These are phyloP conservation scores for Heliornis fulica DNA, from an alignment of 2,113 vertebrate species.

Conservation along the genomic window DNA sequence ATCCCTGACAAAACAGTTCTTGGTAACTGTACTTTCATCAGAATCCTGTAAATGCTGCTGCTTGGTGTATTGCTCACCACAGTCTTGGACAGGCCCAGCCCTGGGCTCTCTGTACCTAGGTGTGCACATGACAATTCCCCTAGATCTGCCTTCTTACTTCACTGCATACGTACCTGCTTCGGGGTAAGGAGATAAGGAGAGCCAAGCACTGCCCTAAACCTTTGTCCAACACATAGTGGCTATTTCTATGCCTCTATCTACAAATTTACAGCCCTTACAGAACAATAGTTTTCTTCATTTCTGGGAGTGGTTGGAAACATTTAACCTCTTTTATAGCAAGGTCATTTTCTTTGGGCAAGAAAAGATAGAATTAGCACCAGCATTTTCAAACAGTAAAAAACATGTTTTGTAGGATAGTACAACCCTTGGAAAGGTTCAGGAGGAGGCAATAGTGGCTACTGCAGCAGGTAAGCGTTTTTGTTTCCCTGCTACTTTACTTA, in stretches of 20 bases:
- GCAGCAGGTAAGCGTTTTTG: not conserved
- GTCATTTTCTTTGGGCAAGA: not conserved
- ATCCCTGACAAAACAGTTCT: not conserved
- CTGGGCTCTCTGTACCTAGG: not conserved
- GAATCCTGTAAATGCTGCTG: not conserved
- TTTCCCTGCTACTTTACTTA: not conserved
- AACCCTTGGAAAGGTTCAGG: not conserved
- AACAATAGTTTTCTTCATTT: not conserved
- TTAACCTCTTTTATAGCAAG: not conserved
- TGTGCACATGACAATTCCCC: accelerated
- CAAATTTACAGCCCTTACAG: not conserved
- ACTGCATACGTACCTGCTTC: not conserved
- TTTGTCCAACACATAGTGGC: not conserved
- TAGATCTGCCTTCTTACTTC: not conserved
- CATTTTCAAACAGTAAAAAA: not conserved
- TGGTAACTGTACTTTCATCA: not conserved
- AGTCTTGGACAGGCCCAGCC: not conserved
- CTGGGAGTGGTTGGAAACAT: not conserved
- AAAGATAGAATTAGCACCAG: not conserved
- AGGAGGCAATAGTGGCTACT: not conserved
- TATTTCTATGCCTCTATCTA: not conserved
- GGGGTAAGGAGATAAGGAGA: not conserved
- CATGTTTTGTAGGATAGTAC: not conserved
- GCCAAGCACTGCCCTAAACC: not conserved
- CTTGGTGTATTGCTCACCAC: not conserved